Conservation (phyloP, 1,140 invertebrate species). For the Tyrophagus putrescentiae region DNA sequence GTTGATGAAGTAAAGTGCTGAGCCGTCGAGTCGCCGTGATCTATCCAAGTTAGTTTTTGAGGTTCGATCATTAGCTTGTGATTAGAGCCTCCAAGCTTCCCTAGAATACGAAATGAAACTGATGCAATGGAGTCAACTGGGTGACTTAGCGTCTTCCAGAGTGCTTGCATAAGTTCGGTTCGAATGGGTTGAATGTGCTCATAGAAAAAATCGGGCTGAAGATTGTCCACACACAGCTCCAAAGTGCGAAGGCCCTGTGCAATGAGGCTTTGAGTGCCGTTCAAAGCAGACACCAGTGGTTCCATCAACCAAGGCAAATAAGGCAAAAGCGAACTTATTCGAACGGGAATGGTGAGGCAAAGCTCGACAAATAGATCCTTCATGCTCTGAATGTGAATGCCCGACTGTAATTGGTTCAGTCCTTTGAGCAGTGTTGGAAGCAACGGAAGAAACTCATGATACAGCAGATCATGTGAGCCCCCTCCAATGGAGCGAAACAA, state of each 20-base stretch:
- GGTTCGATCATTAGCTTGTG: constrained; percentile 96
- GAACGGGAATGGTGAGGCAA: constrained; percentile 89
- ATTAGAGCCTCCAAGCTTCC: constrained; percentile 96
- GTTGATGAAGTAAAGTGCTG: constrained; percentile 49
- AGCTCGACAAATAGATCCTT: constrained; percentile 96
- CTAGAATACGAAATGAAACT: constrained; percentile 78
- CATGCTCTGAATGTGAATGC: constrained; percentile 93
- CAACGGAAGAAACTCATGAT: constrained; percentile 93
- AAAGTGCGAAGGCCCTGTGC: constrained; percentile 81
- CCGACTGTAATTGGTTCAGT: constrained; percentile 84
- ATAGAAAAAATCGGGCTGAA: constrained; percentile 95
- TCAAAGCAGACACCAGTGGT: constrained; percentile 87
- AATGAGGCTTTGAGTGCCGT: constrained; percentile 89
- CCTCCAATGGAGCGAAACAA: constrained; percentile 83
- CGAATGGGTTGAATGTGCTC: constrained; percentile 95
- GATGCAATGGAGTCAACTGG: constrained; percentile 63
- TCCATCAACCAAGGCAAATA: constrained; percentile 98
- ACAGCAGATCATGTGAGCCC: constrained; percentile 89
- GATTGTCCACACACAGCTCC: constrained; percentile 93
- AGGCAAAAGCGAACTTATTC: constrained; percentile 85
- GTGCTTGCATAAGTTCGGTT: constrained; percentile 91
- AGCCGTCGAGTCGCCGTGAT: constrained; percentile 44
- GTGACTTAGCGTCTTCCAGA: constrained; percentile 77
- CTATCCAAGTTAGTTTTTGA: constrained; percentile 48
- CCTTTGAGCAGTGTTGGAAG: constrained; percentile 85